Percentiles rank a stretch among this genome's conserved stretches.
Evolutionary conservation across 1,140 invertebrate genomes (phyloP).

Genomic region (Drosophila persimilis): DNA sequence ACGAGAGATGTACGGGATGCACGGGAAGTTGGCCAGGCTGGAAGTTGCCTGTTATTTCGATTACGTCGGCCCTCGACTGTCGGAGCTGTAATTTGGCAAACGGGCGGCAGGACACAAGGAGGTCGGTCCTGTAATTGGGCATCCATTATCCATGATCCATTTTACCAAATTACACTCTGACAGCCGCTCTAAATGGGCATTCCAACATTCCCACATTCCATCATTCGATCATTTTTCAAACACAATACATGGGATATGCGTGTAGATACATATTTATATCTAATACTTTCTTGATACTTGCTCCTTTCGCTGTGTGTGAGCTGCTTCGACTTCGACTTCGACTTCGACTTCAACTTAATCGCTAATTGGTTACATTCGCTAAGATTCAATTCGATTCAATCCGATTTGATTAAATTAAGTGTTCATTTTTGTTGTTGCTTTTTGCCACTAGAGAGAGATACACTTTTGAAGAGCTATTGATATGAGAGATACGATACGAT

Average conservation of each 20-base stretch:
- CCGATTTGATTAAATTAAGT: constrained; percentile 8
- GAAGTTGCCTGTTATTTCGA: constrained; percentile 13
- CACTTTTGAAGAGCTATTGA: constrained; percentile 64
- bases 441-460: constrained; percentile 38
- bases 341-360: constrained; percentile 44
- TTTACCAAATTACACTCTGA: constrained; percentile 63
- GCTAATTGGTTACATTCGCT: constrained; percentile 64
- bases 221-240: too few relatives aligned
- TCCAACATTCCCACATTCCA: too few relatives aligned
- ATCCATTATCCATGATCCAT: constrained; percentile 71
- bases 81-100: constrained; percentile 48
- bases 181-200: constrained; percentile 36
- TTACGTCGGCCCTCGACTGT: constrained; percentile 50
- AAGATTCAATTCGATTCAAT: constrained; percentile 38
- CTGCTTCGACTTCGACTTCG: not conserved
- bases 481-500: constrained; percentile 46
- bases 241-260: not conserved
- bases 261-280: constrained; percentile 10
- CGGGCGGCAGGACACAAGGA: not conserved
- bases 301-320: constrained; percentile 22
- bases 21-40: constrained; percentile 26
- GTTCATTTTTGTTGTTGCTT: constrained; percentile 17
- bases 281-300: constrained; percentile 40
- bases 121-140: constrained; percentile 49
- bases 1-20: constrained; percentile 16